Evolutionary conservation across 2,113 vertebrate species (phyloP).

Genomic region (Zapus hudsonius): DNA sequence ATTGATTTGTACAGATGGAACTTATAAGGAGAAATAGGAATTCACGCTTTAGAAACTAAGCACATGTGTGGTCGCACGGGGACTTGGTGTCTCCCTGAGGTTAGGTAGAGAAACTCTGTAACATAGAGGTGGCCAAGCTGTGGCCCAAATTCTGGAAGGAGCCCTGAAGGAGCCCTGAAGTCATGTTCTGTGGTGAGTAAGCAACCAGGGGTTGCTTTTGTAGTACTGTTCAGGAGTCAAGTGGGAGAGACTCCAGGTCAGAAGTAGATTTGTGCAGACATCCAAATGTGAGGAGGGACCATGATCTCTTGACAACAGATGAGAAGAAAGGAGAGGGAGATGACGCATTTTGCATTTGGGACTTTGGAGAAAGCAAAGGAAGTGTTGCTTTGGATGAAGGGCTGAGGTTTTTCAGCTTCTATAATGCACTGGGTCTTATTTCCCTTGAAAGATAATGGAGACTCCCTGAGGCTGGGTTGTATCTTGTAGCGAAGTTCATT

Average conservation of each 20-base stretch:
- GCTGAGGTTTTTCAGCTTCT: slow-evolving; percentile 8
- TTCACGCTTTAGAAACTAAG: neutral
- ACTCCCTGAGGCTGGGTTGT: neutral
- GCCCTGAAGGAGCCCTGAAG: neutral
- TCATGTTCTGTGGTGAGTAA: neutral
- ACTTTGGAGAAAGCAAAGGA: neutral
- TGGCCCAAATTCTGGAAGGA: neutral
- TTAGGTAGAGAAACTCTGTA: neutral
- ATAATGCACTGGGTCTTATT: neutral
- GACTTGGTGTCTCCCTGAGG: neutral
- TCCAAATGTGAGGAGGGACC: neutral
- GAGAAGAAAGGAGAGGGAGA: neutral
- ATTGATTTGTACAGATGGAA: neutral
- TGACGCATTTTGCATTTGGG: neutral
- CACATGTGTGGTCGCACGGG: neutral
- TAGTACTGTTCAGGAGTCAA: neutral
- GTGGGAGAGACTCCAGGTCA: neutral
- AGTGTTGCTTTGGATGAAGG: neutral
- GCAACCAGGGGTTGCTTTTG: rapidly evolving
- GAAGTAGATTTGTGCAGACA: neutral
- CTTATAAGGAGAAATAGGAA: neutral
- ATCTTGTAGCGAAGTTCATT: neutral
- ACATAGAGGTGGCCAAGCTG: neutral
- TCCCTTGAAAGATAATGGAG: neutral
- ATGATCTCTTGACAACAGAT: neutral